Evolutionary conservation across 2,888 invertebrate species (phyloP), one percentile per base, ranked within the genome.

Genomic region (Anthophora plumipes): DNA sequence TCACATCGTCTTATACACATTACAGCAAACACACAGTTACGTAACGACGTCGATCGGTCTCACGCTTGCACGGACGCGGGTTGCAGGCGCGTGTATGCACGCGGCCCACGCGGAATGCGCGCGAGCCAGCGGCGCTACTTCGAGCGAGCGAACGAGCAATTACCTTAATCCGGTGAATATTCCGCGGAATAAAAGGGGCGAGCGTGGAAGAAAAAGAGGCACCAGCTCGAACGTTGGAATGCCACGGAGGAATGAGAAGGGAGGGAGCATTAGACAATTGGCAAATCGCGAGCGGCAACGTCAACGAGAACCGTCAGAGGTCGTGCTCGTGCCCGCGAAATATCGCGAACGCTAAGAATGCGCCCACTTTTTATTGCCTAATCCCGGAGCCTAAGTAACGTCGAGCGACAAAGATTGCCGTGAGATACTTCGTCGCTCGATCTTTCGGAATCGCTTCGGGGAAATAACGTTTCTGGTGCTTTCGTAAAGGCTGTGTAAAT

Each of bases 161-260:
- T 93, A 92, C 91, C 92, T 92, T 91, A 92, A 93, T 93, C 90
- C 92, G 89, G 91, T 93, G 91, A 92, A 93, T 93, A 92, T 92
- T 92, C 90, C 88, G 87, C 77, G 83, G 86, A 87, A 91, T 90
- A 89, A 91, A 90, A 90, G 89, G 81, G 78, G 79, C 83, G 81
- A 83, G 80, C 52, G 61, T 72, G 64, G 80, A 41, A 55, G 74
- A 83, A 76, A 74, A 73, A 70, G 69, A 75, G 72, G 43, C 60
- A 12, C 20, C 54, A 57, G 14, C 8, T 41, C 52, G 31, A 54
- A 55, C 50, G 59, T 22, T 69, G 72, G 83, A 78, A 84, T 84
- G 77, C 73, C 75, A 41, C 55, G 57, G 9, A 57, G 46, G 43
- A 66, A 52, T 50, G 2, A 25, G 46, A 20, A 22, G 31, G 31